Conservation (phyloP, 1,140 invertebrate species). For the Orussus abietinus region DNA sequence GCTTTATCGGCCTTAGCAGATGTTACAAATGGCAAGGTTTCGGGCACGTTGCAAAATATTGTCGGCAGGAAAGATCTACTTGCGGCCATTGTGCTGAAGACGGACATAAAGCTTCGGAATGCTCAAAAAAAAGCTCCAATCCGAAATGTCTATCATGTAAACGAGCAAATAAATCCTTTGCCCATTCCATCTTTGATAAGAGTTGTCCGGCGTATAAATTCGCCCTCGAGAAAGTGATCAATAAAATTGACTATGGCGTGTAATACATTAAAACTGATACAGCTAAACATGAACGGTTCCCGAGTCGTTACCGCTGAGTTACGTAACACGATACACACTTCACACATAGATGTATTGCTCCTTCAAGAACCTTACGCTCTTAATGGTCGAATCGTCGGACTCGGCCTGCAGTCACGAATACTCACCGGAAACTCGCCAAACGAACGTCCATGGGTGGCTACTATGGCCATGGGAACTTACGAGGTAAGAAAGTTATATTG, state of each 20-base stretch:
- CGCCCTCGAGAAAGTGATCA: neutral
- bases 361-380: neutral
- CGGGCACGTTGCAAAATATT: slow-evolving; percentile 12
- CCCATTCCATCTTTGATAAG: neutral
- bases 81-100: slow-evolving; percentile 7
- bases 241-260: neutral
- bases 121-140: neutral
- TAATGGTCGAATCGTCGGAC: neutral
- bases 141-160: slow-evolving; percentile 1
- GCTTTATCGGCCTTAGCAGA: slow-evolving; percentile 8
- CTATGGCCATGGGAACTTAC: neutral
- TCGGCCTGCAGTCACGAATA: neutral
- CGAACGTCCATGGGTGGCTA: neutral
- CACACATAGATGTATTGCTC: neutral
- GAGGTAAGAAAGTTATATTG: neutral
- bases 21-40: slow-evolving; percentile 18
- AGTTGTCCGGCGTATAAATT: slow-evolving; percentile 1
- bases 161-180: neutral
- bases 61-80: neutral
- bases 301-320: neutral
- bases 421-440: neutral
- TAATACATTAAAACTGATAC: neutral
- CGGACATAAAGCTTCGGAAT: slow-evolving; percentile 1
- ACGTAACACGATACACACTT: neutral
- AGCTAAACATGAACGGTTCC: neutral